Base-by-base conservation (phyloP, 2,888 invertebrate genomes). In the Dorcus parallelipipedus region DNA sequence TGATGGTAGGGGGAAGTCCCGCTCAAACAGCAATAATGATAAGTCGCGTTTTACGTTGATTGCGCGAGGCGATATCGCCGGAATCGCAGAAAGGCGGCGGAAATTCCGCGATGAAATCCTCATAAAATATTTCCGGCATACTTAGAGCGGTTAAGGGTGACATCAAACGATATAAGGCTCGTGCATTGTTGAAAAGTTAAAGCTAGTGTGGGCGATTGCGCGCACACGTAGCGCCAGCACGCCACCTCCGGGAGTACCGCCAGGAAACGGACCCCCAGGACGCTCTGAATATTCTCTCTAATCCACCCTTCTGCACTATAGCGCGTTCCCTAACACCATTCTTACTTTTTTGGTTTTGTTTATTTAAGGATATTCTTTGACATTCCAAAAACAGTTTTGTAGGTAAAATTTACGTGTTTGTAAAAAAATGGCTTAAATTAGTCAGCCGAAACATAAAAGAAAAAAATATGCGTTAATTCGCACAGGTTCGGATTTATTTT, bases 161-260 rank as follows among this genome's bases (percentile, higher is more conserved):
- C 62, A 65, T 65, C 64, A 65, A 65, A 65, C 62, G 64, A 61
- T 52, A 56, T 23, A 54, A 64, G 59, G 54, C 59, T 62, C 64
- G 61, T 62, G 64, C 60, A 65, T 65, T 64, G 65, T 64, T 64
- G 64, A 64, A 65, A 61, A 60, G 62, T 64, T 64, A 64, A 65
- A 65, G 62, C 43, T 9, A 42, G 50, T 50, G 9, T 39, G 14
- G 9, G 38, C 7, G 52, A 10, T 47, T 43, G 60, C 62, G 62
- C 59, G 52, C 56, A 56, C 64, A 62, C 61, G 62, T 64, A 62
- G 55, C 57, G 61, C 57, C 54, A 49, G 56, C 59, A 58, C 61
- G 42, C 61, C 60, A 62, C 65, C 65, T 65, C 52, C 65, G 65
- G 65, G 65, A 65, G 60, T 65, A 64, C 60, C 56, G 60, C 62